A percentile compares a stretch with the other conserved stretches of the same genome.
Conservation (phyloP, 2,797 vertebrate species). For the Macroramphosus scolopax region DNA sequence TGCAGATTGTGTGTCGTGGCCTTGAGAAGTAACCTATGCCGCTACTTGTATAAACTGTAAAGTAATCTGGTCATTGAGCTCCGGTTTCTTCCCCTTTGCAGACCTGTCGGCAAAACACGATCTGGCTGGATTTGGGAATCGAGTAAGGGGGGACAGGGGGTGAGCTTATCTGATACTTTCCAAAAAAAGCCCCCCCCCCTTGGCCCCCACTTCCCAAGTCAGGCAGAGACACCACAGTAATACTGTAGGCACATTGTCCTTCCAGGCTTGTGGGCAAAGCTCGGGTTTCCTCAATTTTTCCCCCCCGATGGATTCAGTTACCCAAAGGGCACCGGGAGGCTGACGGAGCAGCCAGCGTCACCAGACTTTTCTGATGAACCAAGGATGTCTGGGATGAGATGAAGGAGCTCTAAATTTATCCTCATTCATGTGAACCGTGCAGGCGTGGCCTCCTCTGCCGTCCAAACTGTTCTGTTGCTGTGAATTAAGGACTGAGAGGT, state of each 20-base stretch:
- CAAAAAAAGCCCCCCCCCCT: constrained; percentile 79
- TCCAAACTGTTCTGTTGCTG: constrained; percentile 1
- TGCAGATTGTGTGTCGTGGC: too few relatives aligned
- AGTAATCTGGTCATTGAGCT: constrained; percentile 83
- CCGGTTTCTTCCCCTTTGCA: constrained; percentile 90
- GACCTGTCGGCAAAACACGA: constrained; percentile 93
- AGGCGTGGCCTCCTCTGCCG: constrained; percentile 14
- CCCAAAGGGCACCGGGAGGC: constrained; percentile 82
- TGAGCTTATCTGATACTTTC: constrained; percentile 94
- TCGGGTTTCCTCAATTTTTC: constrained; percentile 94
- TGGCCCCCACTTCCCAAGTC: constrained; percentile 77
- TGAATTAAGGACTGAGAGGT: constrained; percentile 29
- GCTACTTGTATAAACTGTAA: constrained; percentile 97
- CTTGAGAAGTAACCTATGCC: constrained; percentile 94
- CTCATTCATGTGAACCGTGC: constrained; percentile 51
- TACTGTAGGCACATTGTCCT: constrained; percentile 97
- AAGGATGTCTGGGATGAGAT: constrained; percentile 66
- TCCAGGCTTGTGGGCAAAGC: constrained; percentile 83
- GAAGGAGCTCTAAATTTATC: constrained; percentile 66
- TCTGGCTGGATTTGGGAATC: constrained; percentile 95
- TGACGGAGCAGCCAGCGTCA: constrained; percentile 60
- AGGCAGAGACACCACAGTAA: constrained; percentile 96
- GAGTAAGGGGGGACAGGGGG: constrained; percentile 71
- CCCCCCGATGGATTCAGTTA: constrained; percentile 85
- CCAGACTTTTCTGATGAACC: constrained; percentile 61